Conservation (phyloP, 2,797 vertebrate genomes). For the Schizothorax lantsangensis region DNA sequence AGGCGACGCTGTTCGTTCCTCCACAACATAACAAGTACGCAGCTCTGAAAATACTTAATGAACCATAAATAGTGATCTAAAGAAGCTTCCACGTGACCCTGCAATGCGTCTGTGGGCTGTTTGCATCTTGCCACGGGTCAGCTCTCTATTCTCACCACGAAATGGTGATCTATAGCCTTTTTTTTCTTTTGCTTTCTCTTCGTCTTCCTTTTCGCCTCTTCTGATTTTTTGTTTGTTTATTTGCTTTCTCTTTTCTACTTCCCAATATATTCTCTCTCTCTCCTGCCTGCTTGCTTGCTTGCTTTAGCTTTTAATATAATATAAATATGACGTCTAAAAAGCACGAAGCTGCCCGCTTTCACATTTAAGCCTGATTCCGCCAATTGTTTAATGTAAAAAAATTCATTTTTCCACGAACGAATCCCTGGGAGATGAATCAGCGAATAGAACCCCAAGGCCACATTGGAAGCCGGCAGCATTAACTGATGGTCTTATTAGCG, state of each 20-base stretch:
- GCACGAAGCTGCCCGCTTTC: slow-evolving; percentile 16
- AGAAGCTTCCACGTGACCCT: slow-evolving; percentile 63
- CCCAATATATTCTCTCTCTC: background rate
- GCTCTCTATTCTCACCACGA: slow-evolving; percentile 36
- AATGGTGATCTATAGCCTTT: slow-evolving; percentile 55
- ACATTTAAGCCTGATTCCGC: slow-evolving; percentile 35
- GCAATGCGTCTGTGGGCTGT: slow-evolving; percentile 55
- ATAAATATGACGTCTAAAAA: slow-evolving; percentile 29
- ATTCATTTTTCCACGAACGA: slow-evolving; percentile 54
- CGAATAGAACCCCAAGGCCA: slow-evolving; percentile 45
- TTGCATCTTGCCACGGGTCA: slow-evolving; percentile 68
- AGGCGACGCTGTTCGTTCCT: slow-evolving; percentile 21
- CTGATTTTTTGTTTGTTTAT: slow-evolving; percentile 40
- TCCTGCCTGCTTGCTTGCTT: background rate
- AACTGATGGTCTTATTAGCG: slow-evolving; percentile 60
- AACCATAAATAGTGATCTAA: slow-evolving; percentile 67
- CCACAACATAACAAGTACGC: slow-evolving; percentile 59
- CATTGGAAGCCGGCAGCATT: slow-evolving; percentile 46
- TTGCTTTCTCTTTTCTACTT: background rate
- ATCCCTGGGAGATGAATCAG: slow-evolving; percentile 57
- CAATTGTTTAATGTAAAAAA: slow-evolving; percentile 57
- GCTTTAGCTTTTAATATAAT: slow-evolving; percentile 35
- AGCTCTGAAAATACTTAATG: slow-evolving; percentile 66
- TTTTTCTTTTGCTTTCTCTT: slow-evolving; percentile 62
- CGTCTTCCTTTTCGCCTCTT: slow-evolving; percentile 26